Evolutionary conservation across 2,888 invertebrate genomes (phyloP), one percentile per base, ranked within the genome.

Genomic region (Cheilosia pagana): DNA sequence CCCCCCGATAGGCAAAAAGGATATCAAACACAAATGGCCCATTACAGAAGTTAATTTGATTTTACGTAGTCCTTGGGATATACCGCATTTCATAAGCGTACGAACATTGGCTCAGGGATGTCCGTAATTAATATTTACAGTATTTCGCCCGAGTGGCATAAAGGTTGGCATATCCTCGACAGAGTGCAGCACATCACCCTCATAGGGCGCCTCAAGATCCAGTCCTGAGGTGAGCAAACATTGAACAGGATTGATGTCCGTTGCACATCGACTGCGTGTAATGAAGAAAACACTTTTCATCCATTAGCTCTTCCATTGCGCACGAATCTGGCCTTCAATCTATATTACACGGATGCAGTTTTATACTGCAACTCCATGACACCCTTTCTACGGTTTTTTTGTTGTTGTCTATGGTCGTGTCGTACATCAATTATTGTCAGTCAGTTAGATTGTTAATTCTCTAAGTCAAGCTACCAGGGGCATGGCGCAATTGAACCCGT

Each of bases 41-140:
- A 77, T 81, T 81, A 77, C 81, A 65, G 48, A 71, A 82, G 81
- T 82, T 82, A 82, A 82, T 82, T 82, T 77, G 77, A 82, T 77
- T 77, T 82, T 82, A 82, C 77, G 81, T 71, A 82, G 71, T 72
- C 71, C 77, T 76, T 10, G 23, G 50, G 2, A 41, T 41, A 16
- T 12, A 50, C 50, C 50, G 50, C 50, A 60, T 77, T 81, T 71
- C 53, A 63, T 63, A 81, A 74, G 60, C 65, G 35, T 35, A 2
- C n/a, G 23, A 6, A 60, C 28, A 52, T 25, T 63, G 72, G 65
- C 63, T 52, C 71, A 35, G 53, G 52, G 60, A 68, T 60, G 68
- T 62, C n/a, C 52, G 31, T 72, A 72, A 57, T 63, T 67, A 65
- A 60, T 67, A 67, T 79, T 74, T 28, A 25, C 74, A 35, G 48